Evolutionary conservation across 2,113 vertebrate genomes (phyloP), one percentile per base, ranked within the genome.

Genomic region (Vulpes lagopus): DNA sequence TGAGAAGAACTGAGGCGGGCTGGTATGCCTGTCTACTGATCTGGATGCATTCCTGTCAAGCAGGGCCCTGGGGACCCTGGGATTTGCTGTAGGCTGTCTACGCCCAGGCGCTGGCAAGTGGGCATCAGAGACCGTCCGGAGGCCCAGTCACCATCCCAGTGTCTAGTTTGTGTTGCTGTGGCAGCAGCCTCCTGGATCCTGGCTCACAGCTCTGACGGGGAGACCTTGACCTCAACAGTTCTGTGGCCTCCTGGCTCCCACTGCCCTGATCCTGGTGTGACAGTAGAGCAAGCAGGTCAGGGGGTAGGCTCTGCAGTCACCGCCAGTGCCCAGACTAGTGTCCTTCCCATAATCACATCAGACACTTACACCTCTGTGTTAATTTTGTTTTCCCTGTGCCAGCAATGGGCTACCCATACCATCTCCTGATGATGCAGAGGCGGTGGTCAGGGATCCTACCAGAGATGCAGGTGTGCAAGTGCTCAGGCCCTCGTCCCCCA

Each of bases 41-140:
- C 60, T 25, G 9, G 32, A 51, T 17, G 64, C 55, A 3, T 17
- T 11, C 4, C 27, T 4, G 5, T 19, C 11, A 1, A 59, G 32
- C 32, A 19, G 64, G 74, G 79, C 30, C 9, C 2, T 11, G 23
- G 35, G 60, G 79, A 19, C 7, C 35, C 0, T n/a, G 19, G 4
- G 5, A 32, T 81, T 32, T 38, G 65, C 23, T 17, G 14, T 3
- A 8, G 43, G 0, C 2, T 0, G 1, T 43, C 82, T 0, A 0
- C 11, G 43, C 14, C 30, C 81, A 19, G 53, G 30, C 3, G 20
- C 30, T 12, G 4, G 12, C 43, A 59, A 1, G 19, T 8, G 64
- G 76, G 59, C 59, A n/a, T 25, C 78, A 62, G 53, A 49, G 43
- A 55, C 23, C 8, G 9, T 12, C 32, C 1, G 8, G 53, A 43